These are phyloP conservation scores for Ormyrus labotus DNA, from an alignment of 2,888 invertebrate species.

Conservation along the genomic window DNA sequence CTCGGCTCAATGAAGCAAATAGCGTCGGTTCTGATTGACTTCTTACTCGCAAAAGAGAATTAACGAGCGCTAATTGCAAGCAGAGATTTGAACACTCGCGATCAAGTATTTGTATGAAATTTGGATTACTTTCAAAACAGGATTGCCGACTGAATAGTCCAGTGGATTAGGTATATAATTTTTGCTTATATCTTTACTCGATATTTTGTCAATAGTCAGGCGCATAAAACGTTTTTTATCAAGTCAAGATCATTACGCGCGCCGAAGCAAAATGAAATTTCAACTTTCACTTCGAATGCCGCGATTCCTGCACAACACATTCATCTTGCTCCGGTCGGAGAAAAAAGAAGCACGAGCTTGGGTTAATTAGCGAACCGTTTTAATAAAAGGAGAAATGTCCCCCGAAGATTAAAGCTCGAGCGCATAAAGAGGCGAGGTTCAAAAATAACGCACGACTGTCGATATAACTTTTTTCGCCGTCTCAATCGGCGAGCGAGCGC, in stretches of 20 bases:
- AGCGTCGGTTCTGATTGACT: conserved; percentile 35
- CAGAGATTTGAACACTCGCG: too few relatives aligned
- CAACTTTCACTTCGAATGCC: too few relatives aligned
- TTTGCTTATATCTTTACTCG: too few relatives aligned
- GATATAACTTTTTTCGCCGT: conserved; percentile 30
- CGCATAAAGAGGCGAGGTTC: conserved; percentile 5
- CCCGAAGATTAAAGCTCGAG: background rate
- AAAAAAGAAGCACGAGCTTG: background rate
- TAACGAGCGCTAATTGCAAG: conserved; percentile 28
- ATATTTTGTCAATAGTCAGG: too few relatives aligned
- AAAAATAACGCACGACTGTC: conserved; percentile 35
- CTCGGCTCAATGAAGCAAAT: conserved; percentile 40
- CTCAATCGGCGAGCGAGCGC: background rate
- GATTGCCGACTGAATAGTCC: too few relatives aligned
- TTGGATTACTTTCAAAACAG: too few relatives aligned
- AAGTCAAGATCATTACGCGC: too few relatives aligned
- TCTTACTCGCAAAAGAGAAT: conserved; percentile 19
- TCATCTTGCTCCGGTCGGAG: background rate
- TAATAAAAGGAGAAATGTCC: conserved; percentile 20
- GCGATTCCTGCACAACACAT: too few relatives aligned
- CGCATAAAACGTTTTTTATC: too few relatives aligned
- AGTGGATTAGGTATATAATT: too few relatives aligned
- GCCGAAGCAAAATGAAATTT: too few relatives aligned
- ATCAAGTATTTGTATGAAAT: too few relatives aligned
- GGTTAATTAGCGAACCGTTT: conserved; percentile 14